A percentile compares a stretch with the other conserved stretches of the same genome.
phyloP scores from a whole-genome alignment of 2,113 vertebrate species.

The Phrynocephalus versicolor region DNA sequence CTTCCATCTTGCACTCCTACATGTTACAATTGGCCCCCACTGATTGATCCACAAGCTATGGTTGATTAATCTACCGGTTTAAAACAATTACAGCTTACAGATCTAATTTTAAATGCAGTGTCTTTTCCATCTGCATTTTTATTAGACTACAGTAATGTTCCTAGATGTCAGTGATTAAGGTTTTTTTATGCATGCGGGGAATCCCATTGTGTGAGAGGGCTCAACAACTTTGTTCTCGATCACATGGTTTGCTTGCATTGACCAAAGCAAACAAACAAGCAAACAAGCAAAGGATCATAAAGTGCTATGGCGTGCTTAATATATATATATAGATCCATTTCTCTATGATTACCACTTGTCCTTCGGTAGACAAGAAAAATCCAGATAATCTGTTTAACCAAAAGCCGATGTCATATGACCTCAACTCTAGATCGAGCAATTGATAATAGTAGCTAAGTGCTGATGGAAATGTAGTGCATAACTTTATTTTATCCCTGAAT shows the following conservation, averaged over 20 bases:
- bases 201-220: neutral
- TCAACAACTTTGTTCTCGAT: neutral
- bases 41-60: neutral
- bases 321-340: no score
- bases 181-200: neutral
- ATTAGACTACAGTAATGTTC: neutral
- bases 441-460: neutral
- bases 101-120: neutral
- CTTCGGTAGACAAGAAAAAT: no score
- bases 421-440: neutral
- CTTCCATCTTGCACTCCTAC: neutral
- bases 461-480: neutral
- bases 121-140: neutral
- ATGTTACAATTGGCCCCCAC: neutral
- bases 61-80: constrained; percentile 9
- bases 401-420: neutral
- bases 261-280: neutral
- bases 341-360: neutral
- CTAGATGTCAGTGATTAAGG: neutral
- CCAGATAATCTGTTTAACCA: neutral
- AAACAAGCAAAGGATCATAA: neutral
- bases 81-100: neutral
- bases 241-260: neutral
- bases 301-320: no score
- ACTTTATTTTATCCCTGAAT: neutral